A percentile compares a stretch with the other conserved stretches of the same genome.
Conservation (phyloP, 2,888 invertebrate genomes). For the Sinodicranocentrus sp. region DNA sequence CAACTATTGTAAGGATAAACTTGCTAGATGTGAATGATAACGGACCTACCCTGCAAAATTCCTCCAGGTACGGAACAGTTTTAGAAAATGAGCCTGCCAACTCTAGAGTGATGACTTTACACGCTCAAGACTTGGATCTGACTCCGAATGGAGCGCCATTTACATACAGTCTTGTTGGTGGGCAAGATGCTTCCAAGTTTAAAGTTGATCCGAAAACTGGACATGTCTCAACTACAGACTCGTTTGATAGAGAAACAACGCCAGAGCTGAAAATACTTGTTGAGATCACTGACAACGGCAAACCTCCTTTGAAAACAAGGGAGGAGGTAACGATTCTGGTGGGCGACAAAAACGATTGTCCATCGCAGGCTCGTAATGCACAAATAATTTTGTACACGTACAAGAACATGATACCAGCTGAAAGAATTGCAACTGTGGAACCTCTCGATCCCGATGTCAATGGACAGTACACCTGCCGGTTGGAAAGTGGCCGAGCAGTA, state of each 20-base stretch:
- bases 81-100: constrained; percentile 95
- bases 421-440: constrained; percentile 93
- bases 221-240: constrained; percentile 92
- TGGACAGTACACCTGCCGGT: constrained; percentile 92
- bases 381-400: constrained; percentile 89
- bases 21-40: constrained; percentile 95
- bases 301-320: constrained; percentile 89
- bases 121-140: constrained; percentile 93
- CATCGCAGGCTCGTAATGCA: constrained; percentile 90
- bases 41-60: constrained; percentile 93
- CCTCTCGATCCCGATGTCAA: constrained; percentile 95
- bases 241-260: constrained; percentile 92
- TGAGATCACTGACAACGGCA: constrained; percentile 93
- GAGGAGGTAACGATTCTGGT: constrained; percentile 94
- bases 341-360: constrained; percentile 95
- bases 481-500: constrained; percentile 79
- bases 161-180: constrained; percentile 93
- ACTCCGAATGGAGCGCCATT: constrained; percentile 92
- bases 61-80: constrained; percentile 91
- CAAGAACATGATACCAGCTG: constrained; percentile 86
- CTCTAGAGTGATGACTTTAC: constrained; percentile 91
- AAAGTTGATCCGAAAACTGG: constrained; percentile 93
- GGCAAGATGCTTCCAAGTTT: constrained; percentile 93
- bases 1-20: constrained; percentile 88
- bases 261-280: constrained; percentile 93